A percentile compares a stretch with the other conserved stretches of the same genome.
These are phyloP conservation scores for Balaeniceps rex DNA, from an alignment of 2,113 vertebrate genomes.

Conservation along the genomic window DNA sequence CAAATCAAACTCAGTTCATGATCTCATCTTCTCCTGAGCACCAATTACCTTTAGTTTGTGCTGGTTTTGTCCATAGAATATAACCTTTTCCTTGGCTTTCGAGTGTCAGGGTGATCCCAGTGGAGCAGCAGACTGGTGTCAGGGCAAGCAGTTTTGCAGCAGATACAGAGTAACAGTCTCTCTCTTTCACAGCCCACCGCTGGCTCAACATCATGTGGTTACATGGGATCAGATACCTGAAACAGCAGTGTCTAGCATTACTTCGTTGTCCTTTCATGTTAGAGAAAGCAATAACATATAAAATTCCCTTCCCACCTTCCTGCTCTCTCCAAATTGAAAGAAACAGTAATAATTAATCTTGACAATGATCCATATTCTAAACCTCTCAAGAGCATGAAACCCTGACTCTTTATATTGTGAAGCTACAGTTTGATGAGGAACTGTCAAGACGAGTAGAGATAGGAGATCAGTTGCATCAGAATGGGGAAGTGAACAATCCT, in stretches of 20 bases:
- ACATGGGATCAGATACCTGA: conserved; percentile 95
- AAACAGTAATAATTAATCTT: neutral
- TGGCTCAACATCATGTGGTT: conserved; percentile 98
- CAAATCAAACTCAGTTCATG: neutral
- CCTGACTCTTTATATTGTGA: neutral
- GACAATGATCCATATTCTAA: neutral
- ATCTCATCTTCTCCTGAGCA: neutral
- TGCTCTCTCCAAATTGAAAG: neutral
- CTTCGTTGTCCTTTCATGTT: neutral
- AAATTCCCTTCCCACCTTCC: neutral
- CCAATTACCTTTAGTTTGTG: conserved; percentile 63
- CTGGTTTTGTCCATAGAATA: conserved; percentile 85
- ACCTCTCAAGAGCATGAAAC: neutral
- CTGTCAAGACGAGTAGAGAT: rapidly evolving
- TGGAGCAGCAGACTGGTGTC: conserved; percentile 89
- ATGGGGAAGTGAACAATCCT: neutral
- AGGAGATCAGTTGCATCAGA: neutral
- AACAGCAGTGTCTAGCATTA: conserved; percentile 3
- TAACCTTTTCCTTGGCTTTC: conserved; percentile 83
- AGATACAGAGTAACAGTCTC: conserved; percentile 91
- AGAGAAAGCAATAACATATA: neutral
- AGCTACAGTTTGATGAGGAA: neutral
- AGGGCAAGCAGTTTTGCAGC: conserved; percentile 90
- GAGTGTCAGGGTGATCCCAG: conserved; percentile 80
- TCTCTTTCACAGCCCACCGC: conserved; percentile 86